Base-by-base conservation (phyloP, 2,797 vertebrate genomes). In the Melanotaenia maccullochi region DNA sequence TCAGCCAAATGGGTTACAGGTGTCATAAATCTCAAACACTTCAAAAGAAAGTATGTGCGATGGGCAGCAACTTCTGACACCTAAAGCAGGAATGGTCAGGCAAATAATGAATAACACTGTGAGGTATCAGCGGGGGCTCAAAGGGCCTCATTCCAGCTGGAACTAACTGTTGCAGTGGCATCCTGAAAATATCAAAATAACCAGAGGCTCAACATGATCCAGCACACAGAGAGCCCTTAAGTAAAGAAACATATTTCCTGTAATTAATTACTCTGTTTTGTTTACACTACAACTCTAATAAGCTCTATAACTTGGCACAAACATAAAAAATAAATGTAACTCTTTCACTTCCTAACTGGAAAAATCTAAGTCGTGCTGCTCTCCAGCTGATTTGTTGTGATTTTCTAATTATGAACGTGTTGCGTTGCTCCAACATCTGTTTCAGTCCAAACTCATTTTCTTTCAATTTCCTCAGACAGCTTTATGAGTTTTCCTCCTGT, bases 1-100 rank as follows among this genome's bases (percentile, higher is more conserved):
- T 63, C 20, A 52, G 58, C 20, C 32, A 65, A 33, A n/a, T 55
- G 49, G 1, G 20, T 44, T 75, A 60, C 25, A 16, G 22, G 44
- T 38, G 58, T 79, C 47, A 70, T 85, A 68, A 0, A 28, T 83
- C 79, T 81, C 61, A 36, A 40, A 78, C 58, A 80, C 75, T 81
- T 90, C 57, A 89, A 75, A 87, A 65, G 47, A 58, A 5, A 40
- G 20, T 4, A 9, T 3, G 36, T 55, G 47, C 59, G 59, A 55
- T 1, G 64, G 38, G 22, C 24, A 24, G 36, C 52, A 3, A 30
- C 56, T 79, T 40, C 59, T 60, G 71, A 88, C 76, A 87, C 71
- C 65, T 12, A 65, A 70, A 71, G 67, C 58, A 25, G 35, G 40
- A 74, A 9, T 0, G 55, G 44, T 51, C 30, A 12, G 22, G 78